Percentiles rank a stretch among this genome's conserved stretches.
These are phyloP conservation scores for Onthophagus taurus DNA, from an alignment of 1,140 invertebrate species.

Conservation along the genomic window DNA sequence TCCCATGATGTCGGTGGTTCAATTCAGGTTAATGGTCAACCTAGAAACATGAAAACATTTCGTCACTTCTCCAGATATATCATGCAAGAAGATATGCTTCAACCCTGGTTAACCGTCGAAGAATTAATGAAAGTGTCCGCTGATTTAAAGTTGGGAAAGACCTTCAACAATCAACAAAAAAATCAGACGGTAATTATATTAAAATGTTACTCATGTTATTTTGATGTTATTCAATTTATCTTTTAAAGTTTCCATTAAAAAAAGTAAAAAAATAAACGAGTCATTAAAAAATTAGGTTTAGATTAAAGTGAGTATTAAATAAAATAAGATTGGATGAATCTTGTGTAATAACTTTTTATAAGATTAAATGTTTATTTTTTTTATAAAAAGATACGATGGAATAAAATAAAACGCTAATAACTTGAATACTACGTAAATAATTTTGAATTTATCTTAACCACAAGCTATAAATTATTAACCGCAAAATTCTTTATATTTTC, in stretches of 20 bases:
- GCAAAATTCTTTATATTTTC: no score
- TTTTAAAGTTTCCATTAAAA: no score
- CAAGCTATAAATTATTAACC: no score
- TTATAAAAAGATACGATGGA: no score
- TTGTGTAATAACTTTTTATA: no score
- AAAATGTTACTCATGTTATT: not conserved
- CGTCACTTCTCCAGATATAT: slow-evolving; percentile 85
- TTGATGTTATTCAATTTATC: slow-evolving; percentile 1
- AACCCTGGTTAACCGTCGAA: slow-evolving; percentile 73
- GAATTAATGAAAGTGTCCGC: slow-evolving; percentile 82
- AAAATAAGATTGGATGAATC: not conserved
- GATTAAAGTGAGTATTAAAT: no score
- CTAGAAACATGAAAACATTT: slow-evolving; percentile 65
- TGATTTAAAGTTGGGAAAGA: slow-evolving; percentile 72
- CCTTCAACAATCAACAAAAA: slow-evolving; percentile 54
- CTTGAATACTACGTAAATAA: no score
- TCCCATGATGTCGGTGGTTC: slow-evolving; percentile 43
- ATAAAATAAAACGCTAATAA: no score
- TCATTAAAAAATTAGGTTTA: no score
- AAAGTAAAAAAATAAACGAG: no score
- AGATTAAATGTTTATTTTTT: no score
- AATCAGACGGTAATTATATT: slow-evolving; percentile 52
- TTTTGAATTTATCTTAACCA: no score
- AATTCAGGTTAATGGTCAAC: slow-evolving; percentile 64
- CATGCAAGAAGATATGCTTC: slow-evolving; percentile 89